Percentiles rank a stretch among this genome's conserved stretches.
These are phyloP conservation scores for Rhopalosiphum padi DNA, from an alignment of 1,140 invertebrate genomes.

Conservation along the genomic window DNA sequence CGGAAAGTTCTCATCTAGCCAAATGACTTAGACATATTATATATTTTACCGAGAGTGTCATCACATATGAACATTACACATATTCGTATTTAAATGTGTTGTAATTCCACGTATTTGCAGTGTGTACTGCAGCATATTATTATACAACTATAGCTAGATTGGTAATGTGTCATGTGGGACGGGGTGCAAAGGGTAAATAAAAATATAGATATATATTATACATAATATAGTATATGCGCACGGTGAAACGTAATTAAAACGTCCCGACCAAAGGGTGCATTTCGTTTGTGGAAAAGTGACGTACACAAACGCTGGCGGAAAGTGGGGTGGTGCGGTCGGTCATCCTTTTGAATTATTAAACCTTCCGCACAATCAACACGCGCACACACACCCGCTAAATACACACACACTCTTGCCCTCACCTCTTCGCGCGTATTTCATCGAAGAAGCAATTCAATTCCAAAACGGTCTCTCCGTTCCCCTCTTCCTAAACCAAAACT, in stretches of 20 bases:
- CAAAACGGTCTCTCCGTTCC: neutral
- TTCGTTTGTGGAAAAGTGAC: neutral
- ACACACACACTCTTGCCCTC: neutral
- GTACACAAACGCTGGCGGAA: no score
- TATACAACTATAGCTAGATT: neutral
- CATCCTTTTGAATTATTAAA: constrained; percentile 29
- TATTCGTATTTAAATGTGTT: neutral
- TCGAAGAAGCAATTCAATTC: constrained; percentile 11
- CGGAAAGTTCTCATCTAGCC: no score
- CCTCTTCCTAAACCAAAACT: neutral
- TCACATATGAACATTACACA: neutral
- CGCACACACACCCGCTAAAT: neutral
- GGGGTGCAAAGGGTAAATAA: neutral
- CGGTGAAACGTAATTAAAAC: constrained; percentile 29
- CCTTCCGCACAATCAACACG: constrained; percentile 36
- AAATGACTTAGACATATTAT: neutral
- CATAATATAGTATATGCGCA: neutral
- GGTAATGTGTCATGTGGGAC: neutral
- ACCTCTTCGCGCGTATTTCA: neutral
- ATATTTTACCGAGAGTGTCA: neutral
- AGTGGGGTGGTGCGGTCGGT: neutral
- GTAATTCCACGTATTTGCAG: neutral
- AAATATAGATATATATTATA: neutral
- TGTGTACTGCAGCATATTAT: neutral
- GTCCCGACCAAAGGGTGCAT: constrained; percentile 19